Evolutionary conservation across 2,888 invertebrate species (phyloP).

Genomic region (Napeogenes inachia): DNA sequence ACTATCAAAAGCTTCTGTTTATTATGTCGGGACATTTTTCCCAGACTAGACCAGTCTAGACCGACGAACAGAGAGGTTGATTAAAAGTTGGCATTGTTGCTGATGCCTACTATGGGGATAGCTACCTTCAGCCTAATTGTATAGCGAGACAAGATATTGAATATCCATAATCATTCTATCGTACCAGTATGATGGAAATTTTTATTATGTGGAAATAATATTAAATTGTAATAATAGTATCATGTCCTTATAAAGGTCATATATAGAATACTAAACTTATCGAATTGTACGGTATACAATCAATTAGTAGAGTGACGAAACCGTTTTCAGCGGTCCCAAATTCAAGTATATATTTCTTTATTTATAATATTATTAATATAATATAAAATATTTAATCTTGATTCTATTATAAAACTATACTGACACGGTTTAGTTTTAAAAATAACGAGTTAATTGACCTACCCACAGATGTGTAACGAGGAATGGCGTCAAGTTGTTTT

Average conservation of each 20-base stretch:
- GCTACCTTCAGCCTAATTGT: constrained; percentile 33
- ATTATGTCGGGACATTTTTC: constrained; percentile 55
- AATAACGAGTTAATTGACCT: constrained; percentile 30
- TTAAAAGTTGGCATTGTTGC: constrained; percentile 69
- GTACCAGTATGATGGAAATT: no score
- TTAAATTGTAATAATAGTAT: no score
- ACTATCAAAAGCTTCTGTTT: constrained; percentile 46
- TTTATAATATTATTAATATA: no score
- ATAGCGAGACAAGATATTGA: background rate
- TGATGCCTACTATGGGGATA: constrained; percentile 35
- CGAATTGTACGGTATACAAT: no score
- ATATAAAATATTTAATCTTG: no score
- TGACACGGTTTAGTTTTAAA: constrained; percentile 28
- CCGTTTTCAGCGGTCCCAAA: no score
- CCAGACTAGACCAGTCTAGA: constrained; percentile 56
- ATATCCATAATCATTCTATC: background rate
- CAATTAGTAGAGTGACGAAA: no score
- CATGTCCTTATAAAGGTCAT: no score
- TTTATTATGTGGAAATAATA: no score
- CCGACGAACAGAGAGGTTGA: constrained; percentile 65
- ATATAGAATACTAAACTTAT: no score
- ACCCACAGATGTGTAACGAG: constrained; percentile 27
- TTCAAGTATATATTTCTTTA: no score
- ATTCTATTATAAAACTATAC: background rate
- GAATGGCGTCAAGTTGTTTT: constrained; percentile 33